Conservation (phyloP, 2,113 vertebrate species). For the Mixornis gularis region DNA sequence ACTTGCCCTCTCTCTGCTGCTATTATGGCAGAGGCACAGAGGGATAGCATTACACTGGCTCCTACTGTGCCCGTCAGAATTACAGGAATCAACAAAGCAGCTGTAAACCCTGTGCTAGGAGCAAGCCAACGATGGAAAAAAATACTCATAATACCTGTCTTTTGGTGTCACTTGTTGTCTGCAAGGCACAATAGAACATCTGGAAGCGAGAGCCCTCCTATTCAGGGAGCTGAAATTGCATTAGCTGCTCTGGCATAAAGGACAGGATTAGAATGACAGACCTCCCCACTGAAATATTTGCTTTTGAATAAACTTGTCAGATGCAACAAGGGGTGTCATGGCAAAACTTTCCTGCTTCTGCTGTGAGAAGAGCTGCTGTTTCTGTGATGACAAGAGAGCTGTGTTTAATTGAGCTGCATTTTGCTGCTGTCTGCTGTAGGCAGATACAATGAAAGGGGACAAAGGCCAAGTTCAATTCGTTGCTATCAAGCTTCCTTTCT, state of each 20-base stretch:
- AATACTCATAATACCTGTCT: constrained; percentile 4
- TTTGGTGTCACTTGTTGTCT: constrained; percentile 22
- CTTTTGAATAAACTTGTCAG: constrained; percentile 53
- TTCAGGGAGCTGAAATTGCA: constrained; percentile 25
- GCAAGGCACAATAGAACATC: constrained; percentile 45
- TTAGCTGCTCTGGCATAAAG: constrained; percentile 34
- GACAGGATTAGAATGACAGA: constrained; percentile 29
- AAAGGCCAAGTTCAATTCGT: constrained; percentile 5
- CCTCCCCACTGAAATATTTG: constrained; percentile 31
- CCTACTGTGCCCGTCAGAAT: neutral
- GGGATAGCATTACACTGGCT: neutral
- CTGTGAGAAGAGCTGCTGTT: neutral
- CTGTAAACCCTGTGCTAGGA: neutral
- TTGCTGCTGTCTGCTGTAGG: neutral
- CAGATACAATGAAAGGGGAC: constrained; percentile 15
- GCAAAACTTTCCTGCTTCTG: neutral
- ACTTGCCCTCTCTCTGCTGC: neutral
- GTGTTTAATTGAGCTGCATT: constrained; percentile 45
- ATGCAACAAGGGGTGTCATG: constrained; percentile 26
- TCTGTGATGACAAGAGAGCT: neutral
- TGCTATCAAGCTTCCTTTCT: neutral
- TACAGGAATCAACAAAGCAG: neutral
- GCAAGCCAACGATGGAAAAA: neutral
- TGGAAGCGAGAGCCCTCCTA: constrained; percentile 13
- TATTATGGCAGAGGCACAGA: neutral